Percentiles rank a stretch among this genome's conserved stretches.
phyloP scores from a whole-genome alignment of 2,888 invertebrate species.

The Zaprionus bogoriensis region DNA sequence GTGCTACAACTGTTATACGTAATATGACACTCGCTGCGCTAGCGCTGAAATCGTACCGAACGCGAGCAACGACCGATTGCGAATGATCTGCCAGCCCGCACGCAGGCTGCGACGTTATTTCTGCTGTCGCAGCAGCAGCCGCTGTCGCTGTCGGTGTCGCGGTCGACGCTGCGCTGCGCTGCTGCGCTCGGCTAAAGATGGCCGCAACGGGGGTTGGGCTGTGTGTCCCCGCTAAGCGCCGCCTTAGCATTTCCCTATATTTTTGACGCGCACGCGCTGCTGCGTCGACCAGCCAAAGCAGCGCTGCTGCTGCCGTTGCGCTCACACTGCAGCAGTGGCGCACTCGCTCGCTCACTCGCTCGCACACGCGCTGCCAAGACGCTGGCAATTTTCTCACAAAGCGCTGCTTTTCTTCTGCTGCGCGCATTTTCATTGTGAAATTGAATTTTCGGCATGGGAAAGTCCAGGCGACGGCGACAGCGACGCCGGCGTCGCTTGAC shows the following conservation, averaged over 20 bases:
- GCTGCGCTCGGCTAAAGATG: conserved; percentile 51
- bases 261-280: conserved; percentile 67
- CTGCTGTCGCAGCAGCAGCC: conserved; percentile 23
- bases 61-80: conserved; percentile 74
- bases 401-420: conserved; percentile 73
- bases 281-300: conserved; percentile 69
- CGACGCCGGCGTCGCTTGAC: conserved; percentile 42
- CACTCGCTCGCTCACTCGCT: conserved; percentile 19
- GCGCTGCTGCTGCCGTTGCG: conserved; percentile 31
- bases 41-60: conserved; percentile 52
- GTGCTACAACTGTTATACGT: background rate
- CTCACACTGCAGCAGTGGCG: too few relatives aligned
- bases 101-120: conserved; percentile 63
- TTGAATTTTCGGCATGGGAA: conserved; percentile 80
- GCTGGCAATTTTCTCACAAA: conserved; percentile 81
- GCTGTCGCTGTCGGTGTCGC: conserved; percentile 17
- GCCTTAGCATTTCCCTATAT: conserved; percentile 72
- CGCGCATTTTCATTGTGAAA: conserved; percentile 76
- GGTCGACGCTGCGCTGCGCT: conserved; percentile 17
- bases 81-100: conserved; percentile 79
- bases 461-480: conserved; percentile 30
- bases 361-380: conserved; percentile 59
- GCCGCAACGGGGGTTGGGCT: conserved; percentile 48
- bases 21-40: background rate
- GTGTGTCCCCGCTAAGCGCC: conserved; percentile 69